Evolutionary conservation across 2,888 invertebrate species (phyloP).

Genomic region (Leptura quadrifasciata): DNA sequence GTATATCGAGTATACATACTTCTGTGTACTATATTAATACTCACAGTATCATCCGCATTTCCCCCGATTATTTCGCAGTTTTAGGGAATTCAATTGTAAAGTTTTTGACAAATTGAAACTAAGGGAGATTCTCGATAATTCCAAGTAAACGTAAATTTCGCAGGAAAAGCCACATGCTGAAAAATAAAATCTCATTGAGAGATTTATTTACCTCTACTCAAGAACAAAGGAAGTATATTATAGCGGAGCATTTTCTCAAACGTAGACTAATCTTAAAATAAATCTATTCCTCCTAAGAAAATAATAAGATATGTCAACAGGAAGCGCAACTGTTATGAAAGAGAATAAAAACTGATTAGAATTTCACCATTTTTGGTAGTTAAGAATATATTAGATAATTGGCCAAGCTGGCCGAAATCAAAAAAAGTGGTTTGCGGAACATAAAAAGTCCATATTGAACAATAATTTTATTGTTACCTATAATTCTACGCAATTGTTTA

Average conservation of each 20-base stretch:
- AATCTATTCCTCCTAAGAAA: slow-evolving; percentile 45
- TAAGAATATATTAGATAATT: too few relatives aligned
- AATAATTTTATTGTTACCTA: too few relatives aligned
- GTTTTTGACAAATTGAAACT: slow-evolving; percentile 50
- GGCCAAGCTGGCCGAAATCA: too few relatives aligned
- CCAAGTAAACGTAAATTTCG: slow-evolving; percentile 49
- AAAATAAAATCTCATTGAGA: slow-evolving; percentile 51
- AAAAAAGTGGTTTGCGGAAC: too few relatives aligned
- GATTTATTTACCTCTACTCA: slow-evolving; percentile 44
- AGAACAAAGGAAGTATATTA: slow-evolving; percentile 51
- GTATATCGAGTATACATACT: too few relatives aligned
- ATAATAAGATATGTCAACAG: slow-evolving; percentile 16
- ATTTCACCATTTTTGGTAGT: too few relatives aligned
- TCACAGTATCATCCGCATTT: neutral
- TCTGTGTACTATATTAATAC: too few relatives aligned
- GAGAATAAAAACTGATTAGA: too few relatives aligned
- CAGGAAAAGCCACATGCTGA: slow-evolving; percentile 45
- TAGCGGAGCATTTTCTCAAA: slow-evolving; percentile 39
- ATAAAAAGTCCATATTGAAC: too few relatives aligned
- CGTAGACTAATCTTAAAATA: slow-evolving; percentile 49
- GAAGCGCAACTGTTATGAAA: too few relatives aligned
- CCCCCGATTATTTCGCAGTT: neutral
- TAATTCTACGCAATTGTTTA: too few relatives aligned
- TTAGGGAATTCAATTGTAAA: neutral
- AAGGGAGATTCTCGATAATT: slow-evolving; percentile 49